phyloP scores from a whole-genome alignment of 2,888 invertebrate species.

The Harpalus rufipes region DNA sequence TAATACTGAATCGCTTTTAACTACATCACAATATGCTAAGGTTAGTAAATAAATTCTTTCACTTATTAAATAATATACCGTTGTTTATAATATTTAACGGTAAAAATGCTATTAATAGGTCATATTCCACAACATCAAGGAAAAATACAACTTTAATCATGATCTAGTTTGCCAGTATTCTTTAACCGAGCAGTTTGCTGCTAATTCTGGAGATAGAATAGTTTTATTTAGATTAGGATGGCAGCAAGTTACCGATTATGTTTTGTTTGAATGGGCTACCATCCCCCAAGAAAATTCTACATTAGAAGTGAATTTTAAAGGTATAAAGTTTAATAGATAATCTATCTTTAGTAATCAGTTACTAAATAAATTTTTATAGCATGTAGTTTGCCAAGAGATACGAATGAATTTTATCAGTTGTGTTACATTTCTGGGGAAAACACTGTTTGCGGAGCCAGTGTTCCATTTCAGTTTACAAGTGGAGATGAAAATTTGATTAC shows the following conservation, averaged over 20 bases:
- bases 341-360: not conserved
- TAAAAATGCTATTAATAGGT: constrained; percentile 70
- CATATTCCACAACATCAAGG: constrained; percentile 72
- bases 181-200: constrained; percentile 71
- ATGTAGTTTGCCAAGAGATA: constrained; percentile 73
- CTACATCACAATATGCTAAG: constrained; percentile 67
- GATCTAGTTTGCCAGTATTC: constrained; percentile 73
- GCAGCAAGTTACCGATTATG: constrained; percentile 74
- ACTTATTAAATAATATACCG: constrained; percentile 11
- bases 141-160: constrained; percentile 72
- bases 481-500: constrained; percentile 60
- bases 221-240: constrained; percentile 75
- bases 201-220: constrained; percentile 74
- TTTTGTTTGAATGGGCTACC: constrained; percentile 74
- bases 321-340: constrained; percentile 18
- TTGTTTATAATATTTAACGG: not conserved
- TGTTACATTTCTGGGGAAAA: constrained; percentile 75
- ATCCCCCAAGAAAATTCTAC: constrained; percentile 60
- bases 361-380: constrained; percentile 69
- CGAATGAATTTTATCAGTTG: constrained; percentile 74
- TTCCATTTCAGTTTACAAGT: constrained; percentile 73
- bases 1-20: constrained; percentile 60
- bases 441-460: constrained; percentile 74
- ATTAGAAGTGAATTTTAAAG: constrained; percentile 62
- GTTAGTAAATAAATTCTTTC: constrained; percentile 23